Evolutionary conservation across 2,113 vertebrate species (phyloP), one percentile per base, ranked within the genome.

Genomic region (Larimichthys crocea): DNA sequence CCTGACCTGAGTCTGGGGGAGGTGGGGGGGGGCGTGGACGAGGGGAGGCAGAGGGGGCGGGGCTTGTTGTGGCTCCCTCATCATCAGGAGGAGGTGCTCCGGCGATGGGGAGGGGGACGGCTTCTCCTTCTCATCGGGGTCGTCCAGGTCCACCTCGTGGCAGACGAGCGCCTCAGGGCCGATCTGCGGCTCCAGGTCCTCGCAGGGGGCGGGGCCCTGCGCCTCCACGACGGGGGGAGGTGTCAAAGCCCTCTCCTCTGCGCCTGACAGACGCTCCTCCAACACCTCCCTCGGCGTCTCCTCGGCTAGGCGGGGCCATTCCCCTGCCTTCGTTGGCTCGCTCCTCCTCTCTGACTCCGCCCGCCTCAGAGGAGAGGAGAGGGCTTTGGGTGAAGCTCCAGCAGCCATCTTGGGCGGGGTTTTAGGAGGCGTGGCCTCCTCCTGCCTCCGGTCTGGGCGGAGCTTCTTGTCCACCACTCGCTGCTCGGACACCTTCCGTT

Each of bases 91-190:
- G 56, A 91, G 88, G 42, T 87, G 84, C 11, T 96, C 96, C 35
- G 79, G 24, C 12, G 88, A 83, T 35, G n/a, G n/a, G n/a, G n/a
- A n/a, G n/a, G 92, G 91, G 68, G 88, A 82, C 29, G 92, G 92
- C 87, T 97, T 98, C 19, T 99, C 98, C 89, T 97, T 97, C 56
- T 99, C 98, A 1, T 99, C 98, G 3, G 96, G 90, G 81, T 99
- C 98, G 22, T 99, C 98, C 85, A 99, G 92, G 89, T 99, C 98
- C 0, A 99, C 98, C 79, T 99, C 98, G 3, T 99, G 97, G 86
- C 98, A 99, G 60, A 99, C 95, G 70, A 99, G 88, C 0, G 96
- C 97, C 35, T 99, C 98, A 0, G 97, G 97, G 2, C 96, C 98
- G 0, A 99, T 99, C 88, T 97, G 95, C 5, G 97, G 96, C 95